Evolutionary conservation across 2,797 vertebrate genomes (phyloP), one percentile per base, ranked within the genome.

Genomic region (Lacerta viridis): DNA sequence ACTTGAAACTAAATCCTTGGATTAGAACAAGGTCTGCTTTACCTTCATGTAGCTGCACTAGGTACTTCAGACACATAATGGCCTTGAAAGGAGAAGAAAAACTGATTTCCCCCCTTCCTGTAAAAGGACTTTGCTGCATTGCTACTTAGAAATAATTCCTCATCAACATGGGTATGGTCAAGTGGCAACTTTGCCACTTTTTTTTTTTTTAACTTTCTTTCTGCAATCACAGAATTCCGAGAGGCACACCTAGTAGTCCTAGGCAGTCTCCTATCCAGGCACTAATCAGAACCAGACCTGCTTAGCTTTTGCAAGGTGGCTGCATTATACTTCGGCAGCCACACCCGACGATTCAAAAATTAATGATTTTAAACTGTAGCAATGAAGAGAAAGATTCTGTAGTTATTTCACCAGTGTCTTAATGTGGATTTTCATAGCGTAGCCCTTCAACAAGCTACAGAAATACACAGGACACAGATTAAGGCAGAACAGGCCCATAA

Each of bases 371-470:
- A 50, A 74, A 80, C 80, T 79, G 80, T 83, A 23, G 85, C 50
- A 89, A 41, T 88, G 93, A 69, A 82, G 84, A 80, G 84, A 23
- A 43, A 72, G 29, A 74, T 39, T 13, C 20, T 59, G 46, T 4
- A 41, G 18, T 72, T 27, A 92, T 93, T 93, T 95, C 92, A 93
- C 87, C 94, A 88, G 91, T 94, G 92, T 89, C 93, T 93, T 87
- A 95, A 95, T 95, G 92, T 90, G 90, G 88, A 93, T 94, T 95
- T 94, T 94, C 94, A 89, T 94, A 96, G 89, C 83, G 88, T 78
- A 89, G 91, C 43, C 90, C 88, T 91, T 94, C 93, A 93, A 92
- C 92, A 93, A 85, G 93, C 91, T 96, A 96, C 93, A 96, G 94
- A 96, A 95, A 95, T 95, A 95, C 92, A 93, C 93, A 81, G 36